Evolutionary conservation across 2,888 invertebrate genomes (phyloP).

Genomic region (Plebejus melissa): DNA sequence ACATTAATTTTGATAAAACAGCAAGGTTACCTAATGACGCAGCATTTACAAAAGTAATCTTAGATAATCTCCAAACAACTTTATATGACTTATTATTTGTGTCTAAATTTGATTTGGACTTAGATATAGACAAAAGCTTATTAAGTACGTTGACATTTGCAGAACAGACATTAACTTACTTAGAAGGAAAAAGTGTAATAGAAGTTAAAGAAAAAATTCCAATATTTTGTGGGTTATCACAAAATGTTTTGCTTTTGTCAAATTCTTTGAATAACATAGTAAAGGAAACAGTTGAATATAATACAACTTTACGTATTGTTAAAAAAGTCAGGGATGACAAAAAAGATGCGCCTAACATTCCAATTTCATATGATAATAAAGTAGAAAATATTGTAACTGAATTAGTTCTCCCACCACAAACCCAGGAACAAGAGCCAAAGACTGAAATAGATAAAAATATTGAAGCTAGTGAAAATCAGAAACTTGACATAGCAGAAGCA

Average conservation of each 20-base stretch:
- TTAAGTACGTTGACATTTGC: constrained; percentile 42
- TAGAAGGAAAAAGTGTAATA: constrained; percentile 52
- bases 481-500: neutral
- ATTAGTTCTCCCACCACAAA: neutral
- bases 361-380: neutral
- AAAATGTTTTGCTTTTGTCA: constrained; percentile 41
- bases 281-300: neutral
- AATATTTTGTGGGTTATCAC: constrained; percentile 55
- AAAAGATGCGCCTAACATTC: neutral
- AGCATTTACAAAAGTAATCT: constrained; percentile 62
- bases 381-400: neutral
- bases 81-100: constrained; percentile 42
- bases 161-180: constrained; percentile 41
- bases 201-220: constrained; percentile 71
- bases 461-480: neutral
- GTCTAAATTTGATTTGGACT: constrained; percentile 37
- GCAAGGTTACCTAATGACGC: constrained; percentile 67
- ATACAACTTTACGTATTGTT: neutral
- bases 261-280: constrained; percentile 24
- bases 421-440: neutral
- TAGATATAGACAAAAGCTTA: constrained; percentile 38
- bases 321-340: neutral
- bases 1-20: constrained; percentile 70
- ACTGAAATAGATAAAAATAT: neutral
- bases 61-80: constrained; percentile 53